Base-by-base conservation (phyloP, 1,140 invertebrate genomes). In the Drosophila erecta region DNA sequence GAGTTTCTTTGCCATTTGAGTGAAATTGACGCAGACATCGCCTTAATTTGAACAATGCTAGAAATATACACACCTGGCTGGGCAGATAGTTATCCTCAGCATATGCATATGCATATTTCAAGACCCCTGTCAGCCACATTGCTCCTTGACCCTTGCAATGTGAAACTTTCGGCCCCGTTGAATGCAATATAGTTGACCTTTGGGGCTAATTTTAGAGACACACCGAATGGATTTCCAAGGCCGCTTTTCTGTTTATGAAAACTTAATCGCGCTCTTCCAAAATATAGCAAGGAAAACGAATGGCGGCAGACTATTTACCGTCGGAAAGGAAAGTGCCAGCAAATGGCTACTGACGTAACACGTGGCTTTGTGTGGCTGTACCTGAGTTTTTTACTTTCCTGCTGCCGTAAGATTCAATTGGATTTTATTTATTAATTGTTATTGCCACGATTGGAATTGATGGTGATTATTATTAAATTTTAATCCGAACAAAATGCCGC, bases 191-290 rank as follows among this genome's bases (percentile, higher is more conserved):
- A 64, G 47, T 47, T 15, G 57, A 64, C 64, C 43, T 66, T 50
- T 65, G 44, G 35, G 15, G 46, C 64, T 66, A 66, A 65, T 66
- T 66, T 65, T 65, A 41, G 59, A 41, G 24, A n/a, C 62, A 50
- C 7, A 17, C n/a, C 24, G 17, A 50, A 50, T 47, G 60, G 59
- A 40, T 50, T 62, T 35, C n/a, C 43, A 51, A 65, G 64, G 60
- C 35, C 20, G n/a, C 11, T 33, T 49, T 40, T 30, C 20, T 38
- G 64, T 24, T 50, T 65, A 66, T 66, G 64, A 66, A 66, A 66
- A 66, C 35, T 66, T 66, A 65, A 66, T 66, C 64, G 44, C n/a
- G 17, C 8, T 65, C 27, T 20, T 35, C 27, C 8, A 30, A 14
- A 40, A 65, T 40, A 22, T 5, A 33, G 11, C 17, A 30, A 20